A percentile compares a stretch with the other conserved stretches of the same genome.
These are phyloP conservation scores for Pristionchus arcanus DNA, from an alignment of 2,888 invertebrate species.

Conservation along the genomic window DNA sequence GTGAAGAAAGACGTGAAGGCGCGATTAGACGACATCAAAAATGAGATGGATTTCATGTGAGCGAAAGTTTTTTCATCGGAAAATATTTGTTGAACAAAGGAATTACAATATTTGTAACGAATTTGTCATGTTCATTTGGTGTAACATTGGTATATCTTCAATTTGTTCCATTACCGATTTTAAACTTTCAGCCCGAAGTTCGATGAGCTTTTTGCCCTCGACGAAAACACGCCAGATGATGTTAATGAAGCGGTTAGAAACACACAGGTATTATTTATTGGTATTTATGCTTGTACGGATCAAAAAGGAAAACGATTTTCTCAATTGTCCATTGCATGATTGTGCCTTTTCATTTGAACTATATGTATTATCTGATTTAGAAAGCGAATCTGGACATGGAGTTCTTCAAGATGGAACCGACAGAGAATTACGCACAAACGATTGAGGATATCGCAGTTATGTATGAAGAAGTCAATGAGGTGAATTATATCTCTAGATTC, in stretches of 20 bases:
- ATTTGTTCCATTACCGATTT: not conserved
- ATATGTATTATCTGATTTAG: not conserved
- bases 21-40: not conserved
- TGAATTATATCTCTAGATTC: not conserved
- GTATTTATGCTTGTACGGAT: not conserved
- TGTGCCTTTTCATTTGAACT: not conserved
- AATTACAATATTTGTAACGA: too few relatives aligned
- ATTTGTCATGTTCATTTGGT: not conserved
- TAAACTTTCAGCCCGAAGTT: not conserved
- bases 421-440: not conserved
- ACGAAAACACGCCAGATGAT: not conserved
- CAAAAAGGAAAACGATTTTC: not conserved
- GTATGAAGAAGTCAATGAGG: not conserved
- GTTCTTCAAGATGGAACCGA: not conserved
- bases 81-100: too few relatives aligned
- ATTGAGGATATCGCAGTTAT: not conserved
- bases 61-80: not conserved
- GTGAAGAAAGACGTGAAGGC: not conserved
- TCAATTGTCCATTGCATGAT: not conserved
- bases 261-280: not conserved
- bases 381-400: not conserved
- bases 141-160: not conserved
- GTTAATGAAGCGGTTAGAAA: not conserved
- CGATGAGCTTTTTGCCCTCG: not conserved
- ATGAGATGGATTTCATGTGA: not conserved